phyloP scores from a whole-genome alignment of 2,888 invertebrate genomes.

The Coelopa pilipes region DNA sequence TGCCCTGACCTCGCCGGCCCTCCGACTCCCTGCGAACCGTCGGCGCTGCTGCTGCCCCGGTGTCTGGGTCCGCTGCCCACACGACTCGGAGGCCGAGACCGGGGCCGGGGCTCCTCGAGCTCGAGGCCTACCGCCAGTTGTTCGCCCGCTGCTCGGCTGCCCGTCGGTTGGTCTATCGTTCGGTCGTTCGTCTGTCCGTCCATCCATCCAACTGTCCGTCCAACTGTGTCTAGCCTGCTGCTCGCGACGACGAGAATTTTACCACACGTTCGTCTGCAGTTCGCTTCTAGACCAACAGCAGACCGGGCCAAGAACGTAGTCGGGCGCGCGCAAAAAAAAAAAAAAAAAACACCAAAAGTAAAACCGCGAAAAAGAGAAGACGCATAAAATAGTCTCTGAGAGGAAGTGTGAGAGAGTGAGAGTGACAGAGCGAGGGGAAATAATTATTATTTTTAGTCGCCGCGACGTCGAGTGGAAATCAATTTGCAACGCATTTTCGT shows the following conservation, averaged over 20 bases:
- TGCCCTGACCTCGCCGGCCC: no score
- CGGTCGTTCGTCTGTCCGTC: not conserved
- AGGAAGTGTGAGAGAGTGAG: no score
- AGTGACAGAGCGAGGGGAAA: constrained; percentile 7
- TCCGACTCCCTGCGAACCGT: not conserved
- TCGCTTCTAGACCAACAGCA: constrained; percentile 21
- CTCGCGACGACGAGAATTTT: constrained; percentile 12
- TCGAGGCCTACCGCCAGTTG: no score
- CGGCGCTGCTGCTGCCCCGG: not conserved
- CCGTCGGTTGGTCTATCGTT: not conserved
- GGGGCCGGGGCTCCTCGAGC: no score
- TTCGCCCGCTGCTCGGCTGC: not conserved
- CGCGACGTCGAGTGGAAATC: no score
- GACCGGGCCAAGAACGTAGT: constrained; percentile 15
- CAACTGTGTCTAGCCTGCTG: not conserved
- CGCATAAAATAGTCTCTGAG: not conserved
- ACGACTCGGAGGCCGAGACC: no score
- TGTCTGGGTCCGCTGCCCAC: constrained; percentile 31
- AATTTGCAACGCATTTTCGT: no score
- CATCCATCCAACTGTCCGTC: no score
- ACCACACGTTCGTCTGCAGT: constrained; percentile 29
- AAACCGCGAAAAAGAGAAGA: not conserved
- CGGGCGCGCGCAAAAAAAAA: not conserved
- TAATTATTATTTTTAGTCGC: not conserved
- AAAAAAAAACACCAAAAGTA: not conserved